A percentile compares a stretch with the other conserved stretches of the same genome.
These are phyloP conservation scores for Parazoanthus darwini DNA, from an alignment of 92 coral and sea anemone genomes.

Conservation along the genomic window DNA sequence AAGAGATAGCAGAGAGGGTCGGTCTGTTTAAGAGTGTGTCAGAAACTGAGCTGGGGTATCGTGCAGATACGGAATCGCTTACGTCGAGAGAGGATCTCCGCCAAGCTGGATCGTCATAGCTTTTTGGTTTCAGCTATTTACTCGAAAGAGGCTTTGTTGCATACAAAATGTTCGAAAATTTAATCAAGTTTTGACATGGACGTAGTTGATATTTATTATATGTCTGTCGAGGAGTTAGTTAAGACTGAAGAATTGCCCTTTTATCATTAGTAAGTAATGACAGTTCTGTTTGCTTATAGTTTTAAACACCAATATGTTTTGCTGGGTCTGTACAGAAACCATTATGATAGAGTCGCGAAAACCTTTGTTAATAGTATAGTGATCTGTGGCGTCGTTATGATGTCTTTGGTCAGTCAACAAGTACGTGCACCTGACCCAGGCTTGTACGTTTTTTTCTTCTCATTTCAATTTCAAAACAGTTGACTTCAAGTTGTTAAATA, in stretches of 20 bases:
- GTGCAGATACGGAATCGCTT: slow-evolving; percentile 74
- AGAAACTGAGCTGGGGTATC: slow-evolving; percentile 78
- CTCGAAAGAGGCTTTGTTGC: background rate
- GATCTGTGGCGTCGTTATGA: too few relatives aligned
- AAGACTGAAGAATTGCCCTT: background rate
- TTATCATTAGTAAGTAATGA: background rate
- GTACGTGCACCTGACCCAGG: too few relatives aligned
- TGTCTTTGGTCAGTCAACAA: too few relatives aligned
- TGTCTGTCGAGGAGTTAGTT: background rate
- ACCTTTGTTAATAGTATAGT: too few relatives aligned
- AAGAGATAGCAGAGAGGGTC: slow-evolving; percentile 33
- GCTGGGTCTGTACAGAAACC: too few relatives aligned
- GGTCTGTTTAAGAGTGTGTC: slow-evolving; percentile 47
- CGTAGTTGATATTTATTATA: background rate
- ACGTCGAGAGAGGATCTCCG: slow-evolving; percentile 64
- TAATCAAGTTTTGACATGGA: background rate
- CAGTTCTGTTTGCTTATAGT: background rate
- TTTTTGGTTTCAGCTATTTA: background rate
- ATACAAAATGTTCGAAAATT: background rate
- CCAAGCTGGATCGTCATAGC: slow-evolving; percentile 4
- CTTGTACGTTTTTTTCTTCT: too few relatives aligned
- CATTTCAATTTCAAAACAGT: too few relatives aligned
- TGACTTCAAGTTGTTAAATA: too few relatives aligned
- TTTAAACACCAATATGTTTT: background rate
- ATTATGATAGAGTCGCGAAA: too few relatives aligned